A percentile compares a stretch with the other conserved stretches of the same genome.
These are phyloP conservation scores for Sylvia borin DNA, from an alignment of 2,797 vertebrate species.

Conservation along the genomic window DNA sequence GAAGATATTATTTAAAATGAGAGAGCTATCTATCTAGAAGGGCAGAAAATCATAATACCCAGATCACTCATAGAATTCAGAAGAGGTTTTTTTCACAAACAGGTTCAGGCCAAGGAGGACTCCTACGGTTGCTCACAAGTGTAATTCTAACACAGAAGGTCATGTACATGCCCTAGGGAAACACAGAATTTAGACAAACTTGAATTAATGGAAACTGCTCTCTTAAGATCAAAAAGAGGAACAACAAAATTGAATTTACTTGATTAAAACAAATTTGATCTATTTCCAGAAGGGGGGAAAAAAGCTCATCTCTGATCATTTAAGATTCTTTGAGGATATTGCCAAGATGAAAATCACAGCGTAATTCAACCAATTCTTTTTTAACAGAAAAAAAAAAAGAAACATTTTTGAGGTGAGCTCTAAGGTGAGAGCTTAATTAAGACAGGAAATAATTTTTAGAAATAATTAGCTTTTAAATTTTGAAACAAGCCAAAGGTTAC, in stretches of 20 bases:
- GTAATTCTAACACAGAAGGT: not conserved
- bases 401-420: not conserved
- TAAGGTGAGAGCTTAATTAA: slow-evolving; percentile 36
- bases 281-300: not conserved
- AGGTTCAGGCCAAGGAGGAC: not conserved
- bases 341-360: slow-evolving; percentile 1
- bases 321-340: slow-evolving; percentile 25
- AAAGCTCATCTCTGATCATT: not conserved
- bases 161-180: not conserved
- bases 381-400: slow-evolving; percentile 7
- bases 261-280: slow-evolving; percentile 65
- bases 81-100: not conserved
- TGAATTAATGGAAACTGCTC: not conserved
- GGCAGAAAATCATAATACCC: not conserved
- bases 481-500: not conserved
- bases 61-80: not conserved
- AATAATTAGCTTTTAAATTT: slow-evolving; percentile 15
- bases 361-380: slow-evolving; percentile 35
- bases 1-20: not conserved
- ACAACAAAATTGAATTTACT: slow-evolving; percentile 13
- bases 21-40: not conserved
- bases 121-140: not conserved
- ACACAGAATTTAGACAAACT: not conserved
- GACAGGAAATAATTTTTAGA: slow-evolving; percentile 9
- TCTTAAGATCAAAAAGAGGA: slow-evolving; percentile 30